Evolutionary conservation across 2,888 invertebrate species (phyloP), one percentile per base, ranked within the genome.

Genomic region (Dinocampus coccinellae): DNA sequence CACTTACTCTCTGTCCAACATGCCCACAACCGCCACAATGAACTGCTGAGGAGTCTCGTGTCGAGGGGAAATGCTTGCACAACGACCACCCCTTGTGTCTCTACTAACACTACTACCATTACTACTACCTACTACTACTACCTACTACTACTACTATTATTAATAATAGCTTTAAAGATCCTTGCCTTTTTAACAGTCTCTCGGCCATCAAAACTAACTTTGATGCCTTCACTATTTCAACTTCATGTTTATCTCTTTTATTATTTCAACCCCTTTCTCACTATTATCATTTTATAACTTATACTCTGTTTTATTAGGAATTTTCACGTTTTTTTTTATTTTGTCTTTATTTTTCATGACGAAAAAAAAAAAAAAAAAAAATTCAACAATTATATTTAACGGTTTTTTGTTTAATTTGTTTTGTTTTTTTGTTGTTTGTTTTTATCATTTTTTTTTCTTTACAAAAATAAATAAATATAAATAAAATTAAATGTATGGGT

Each of bases 111-210:
- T n/a, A 4, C 3, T 29, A 29, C 29, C 3, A 29, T 3, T 29
- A 7, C 73, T 73, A 47, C 16, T 47, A 47, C 64, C 29, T 29
- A n/a, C n/a, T n/a, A n/a, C n/a, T n/a, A 4, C 3, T 29, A 29
- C 29, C 3, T 29, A 29, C 3, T 29, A 7, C 73, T 73, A 47
- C 16, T 47, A 47, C 64, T 68, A 75, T 75, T 81, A 81, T 82
- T 83, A 83, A 83, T 83, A 82, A 83, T 79, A 81, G 81, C 79
- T 81, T 80, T 77, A 76, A 78, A 78, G 78, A 78, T 80, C 79
- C 81, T 82, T 81, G 80, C 80, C 79, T 82, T 83, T 83, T 83
- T 79, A 81, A 82, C 80, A 80, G 79, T 74, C 74, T 73, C 29
- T 68, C n/a, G n/a, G n/a, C 67, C 76, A 76, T 79, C 79, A 74